Evolutionary conservation across 2,888 invertebrate genomes (phyloP), one percentile per base, ranked within the genome.

Genomic region (Unio pictorum): DNA sequence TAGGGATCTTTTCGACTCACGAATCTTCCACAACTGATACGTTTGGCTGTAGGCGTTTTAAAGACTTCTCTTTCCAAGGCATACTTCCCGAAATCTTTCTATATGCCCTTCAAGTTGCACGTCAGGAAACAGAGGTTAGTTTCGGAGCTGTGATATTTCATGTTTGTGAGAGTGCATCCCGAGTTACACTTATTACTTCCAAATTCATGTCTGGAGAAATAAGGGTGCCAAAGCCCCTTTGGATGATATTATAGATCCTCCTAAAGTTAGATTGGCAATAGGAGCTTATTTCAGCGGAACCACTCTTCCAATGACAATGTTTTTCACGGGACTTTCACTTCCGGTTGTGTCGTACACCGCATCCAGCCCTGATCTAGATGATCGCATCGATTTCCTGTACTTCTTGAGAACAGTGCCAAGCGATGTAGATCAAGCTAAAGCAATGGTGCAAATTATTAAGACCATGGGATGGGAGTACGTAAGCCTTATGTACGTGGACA

Each of bases 241-340:
- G 20, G 64, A 65, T n/a, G 34, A 54, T 15, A 58, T 55, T 4
- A 68, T 78, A 56, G 64, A 73, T 34, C 71, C 73, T 4, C n/a
- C 71, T 17, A 74, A 80, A 57, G 72, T 80, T 55, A 76, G 76
- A 4, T 92, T 92, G 2, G 91, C 92, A 17, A 89, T 93, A 59
- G 92, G 92, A 0, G 91, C 91, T 1, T 91, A 92, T 71, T 91
- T 83, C n/a, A 84, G 85, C 68, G 83, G 81, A 8, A 80, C 81
- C 3, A 81, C 84, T 6, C 76, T 83, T 45, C 75, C 81, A 1
- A 66, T 82, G 20, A 82, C 83, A 15, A 60, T 71, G 17, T 71
- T 81, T 28, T 78, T 82, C 68, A 78, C 73, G 45, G 72, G 73
- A 3, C 64, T 81, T n/a, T 72, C 75, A 18, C 70, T 82, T n/a